Percentiles rank a stretch among this genome's conserved stretches.
Conservation (phyloP, 2,797 vertebrate genomes). For the Meriones psammophilus region DNA sequence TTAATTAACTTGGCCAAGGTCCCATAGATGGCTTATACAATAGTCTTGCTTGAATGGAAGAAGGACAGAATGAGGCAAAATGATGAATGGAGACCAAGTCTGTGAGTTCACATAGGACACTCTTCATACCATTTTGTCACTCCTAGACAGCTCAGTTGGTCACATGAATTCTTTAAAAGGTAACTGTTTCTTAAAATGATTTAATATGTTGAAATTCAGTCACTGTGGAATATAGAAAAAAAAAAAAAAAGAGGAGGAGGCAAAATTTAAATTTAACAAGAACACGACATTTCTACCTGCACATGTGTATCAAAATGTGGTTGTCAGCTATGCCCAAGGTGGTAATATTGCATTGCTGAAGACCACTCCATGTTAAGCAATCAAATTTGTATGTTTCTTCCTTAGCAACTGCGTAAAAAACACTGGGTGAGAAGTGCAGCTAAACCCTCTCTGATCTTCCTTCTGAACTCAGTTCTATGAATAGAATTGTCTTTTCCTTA, state of each 20-base stretch:
- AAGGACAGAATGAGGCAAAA: neutral
- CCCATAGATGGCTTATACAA: conserved; percentile 45
- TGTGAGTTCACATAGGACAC: neutral
- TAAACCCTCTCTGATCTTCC: conserved; percentile 48
- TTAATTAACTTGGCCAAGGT: conserved; percentile 62
- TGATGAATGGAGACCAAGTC: neutral
- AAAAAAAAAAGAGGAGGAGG: neutral
- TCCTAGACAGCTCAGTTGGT: neutral
- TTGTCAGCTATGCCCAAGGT: neutral
- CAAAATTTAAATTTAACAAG: neutral
- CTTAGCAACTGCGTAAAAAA: neutral
- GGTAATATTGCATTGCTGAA: neutral
- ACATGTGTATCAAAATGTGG: neutral
- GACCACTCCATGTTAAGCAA: neutral
- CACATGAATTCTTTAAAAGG: neutral
- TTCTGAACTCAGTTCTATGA: conserved; percentile 64
- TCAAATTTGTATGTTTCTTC: neutral
- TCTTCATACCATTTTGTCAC: neutral
- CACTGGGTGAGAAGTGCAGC: conserved; percentile 35
- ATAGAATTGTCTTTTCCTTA: conserved; percentile 78
- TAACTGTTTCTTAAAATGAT: conserved; percentile 12
- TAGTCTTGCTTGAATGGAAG: conserved; percentile 14
- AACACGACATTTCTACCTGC: neutral
- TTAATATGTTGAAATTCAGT: neutral
- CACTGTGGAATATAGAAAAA: neutral